A percentile compares a stretch with the other conserved stretches of the same genome.
These are phyloP conservation scores for Microctenopoma lineatum DNA, from an alignment of 2,797 vertebrate species.

Conservation along the genomic window DNA sequence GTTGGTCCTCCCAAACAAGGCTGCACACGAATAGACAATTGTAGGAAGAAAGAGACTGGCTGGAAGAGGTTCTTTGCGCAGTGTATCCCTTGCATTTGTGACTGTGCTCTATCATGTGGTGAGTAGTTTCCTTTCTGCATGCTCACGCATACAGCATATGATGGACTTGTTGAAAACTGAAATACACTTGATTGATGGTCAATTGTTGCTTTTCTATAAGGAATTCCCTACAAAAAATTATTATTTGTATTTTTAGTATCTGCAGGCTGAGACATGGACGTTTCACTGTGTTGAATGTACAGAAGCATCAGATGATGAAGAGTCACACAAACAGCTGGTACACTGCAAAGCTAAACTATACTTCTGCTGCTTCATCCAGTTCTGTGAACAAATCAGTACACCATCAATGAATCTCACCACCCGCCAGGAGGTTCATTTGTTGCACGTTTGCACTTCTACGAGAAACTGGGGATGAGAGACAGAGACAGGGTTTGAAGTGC, in stretches of 20 bases:
- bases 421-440: neutral
- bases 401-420: too few relatives aligned
- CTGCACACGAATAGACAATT: slow-evolving; percentile 83
- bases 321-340: slow-evolving; percentile 19
- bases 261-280: slow-evolving; percentile 46
- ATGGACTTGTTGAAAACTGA: neutral
- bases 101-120: slow-evolving; percentile 85
- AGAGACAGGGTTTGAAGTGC: slow-evolving; percentile 5
- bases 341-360: neutral
- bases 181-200: slow-evolving; percentile 16
- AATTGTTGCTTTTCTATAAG: slow-evolving; percentile 15
- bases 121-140: slow-evolving; percentile 40
- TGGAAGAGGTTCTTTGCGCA: slow-evolving; percentile 87
- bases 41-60: slow-evolving; percentile 80
- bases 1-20: slow-evolving; percentile 75
- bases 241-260: slow-evolving; percentile 53
- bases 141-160: neutral
- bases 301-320: slow-evolving; percentile 32
- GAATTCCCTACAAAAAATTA: neutral
- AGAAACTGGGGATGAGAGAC: slow-evolving; percentile 1
- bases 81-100: slow-evolving; percentile 85
- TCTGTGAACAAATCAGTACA: slow-evolving; percentile 23
- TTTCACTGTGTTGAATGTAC: neutral
- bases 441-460: slow-evolving; percentile 18
- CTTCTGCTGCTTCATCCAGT: slow-evolving; percentile 29